A percentile compares a stretch with the other conserved stretches of the same genome.
Evolutionary conservation across 1,140 invertebrate species (phyloP).

Genomic region (Cepaea nemoralis): DNA sequence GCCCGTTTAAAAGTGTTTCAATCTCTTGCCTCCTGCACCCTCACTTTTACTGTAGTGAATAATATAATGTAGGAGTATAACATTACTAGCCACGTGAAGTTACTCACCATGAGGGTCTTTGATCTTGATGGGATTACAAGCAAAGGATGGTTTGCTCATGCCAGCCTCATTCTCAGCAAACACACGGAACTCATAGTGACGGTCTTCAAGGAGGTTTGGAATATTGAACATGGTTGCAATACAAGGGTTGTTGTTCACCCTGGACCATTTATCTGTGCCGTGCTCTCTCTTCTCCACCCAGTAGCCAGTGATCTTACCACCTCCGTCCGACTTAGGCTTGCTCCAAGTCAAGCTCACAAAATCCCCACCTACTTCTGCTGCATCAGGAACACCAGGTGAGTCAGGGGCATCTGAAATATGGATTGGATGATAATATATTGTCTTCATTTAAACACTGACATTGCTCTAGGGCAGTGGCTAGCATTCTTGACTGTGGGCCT

Average conservation of each 20-base stretch:
- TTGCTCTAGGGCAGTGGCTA: no score
- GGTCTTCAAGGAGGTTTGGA: conserved; percentile 94
- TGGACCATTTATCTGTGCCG: conserved; percentile 89
- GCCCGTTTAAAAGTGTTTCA: no score
- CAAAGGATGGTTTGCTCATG: conserved; percentile 83
- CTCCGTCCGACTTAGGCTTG: conserved; percentile 93
- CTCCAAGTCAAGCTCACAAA: conserved; percentile 98
- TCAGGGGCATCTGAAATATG: conserved; percentile 84
- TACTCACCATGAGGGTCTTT: conserved; percentile 80
- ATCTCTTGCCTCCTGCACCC: no score
- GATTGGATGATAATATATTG: neutral
- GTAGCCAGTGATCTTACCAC: conserved; percentile 93
- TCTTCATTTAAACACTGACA: no score
- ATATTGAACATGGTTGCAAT: conserved; percentile 92
- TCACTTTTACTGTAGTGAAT: no score
- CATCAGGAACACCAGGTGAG: conserved; percentile 89
- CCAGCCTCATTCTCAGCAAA: conserved; percentile 96
- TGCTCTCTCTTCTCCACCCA: conserved; percentile 94
- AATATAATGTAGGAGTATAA: neutral
- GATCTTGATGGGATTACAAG: conserved; percentile 76
- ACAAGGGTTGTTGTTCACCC: conserved; percentile 86
- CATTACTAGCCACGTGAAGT: neutral
- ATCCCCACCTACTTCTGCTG: conserved; percentile 94
- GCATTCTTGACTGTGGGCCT: no score
- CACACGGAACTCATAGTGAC: conserved; percentile 97